Evolutionary conservation across 2,888 invertebrate species (phyloP), one percentile per base, ranked within the genome.

Genomic region (Pristionchus arcanus): DNA sequence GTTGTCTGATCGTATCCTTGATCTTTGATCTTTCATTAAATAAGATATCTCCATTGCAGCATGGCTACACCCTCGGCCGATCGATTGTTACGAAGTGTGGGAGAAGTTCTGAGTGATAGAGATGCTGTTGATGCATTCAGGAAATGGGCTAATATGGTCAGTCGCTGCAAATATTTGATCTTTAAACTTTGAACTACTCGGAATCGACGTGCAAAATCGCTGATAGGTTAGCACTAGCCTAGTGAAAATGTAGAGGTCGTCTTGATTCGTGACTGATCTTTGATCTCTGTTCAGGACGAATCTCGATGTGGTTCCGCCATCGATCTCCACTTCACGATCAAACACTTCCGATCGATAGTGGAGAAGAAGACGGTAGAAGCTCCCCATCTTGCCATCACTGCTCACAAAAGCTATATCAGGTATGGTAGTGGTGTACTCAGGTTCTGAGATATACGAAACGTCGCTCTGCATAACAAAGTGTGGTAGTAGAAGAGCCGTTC

Each of bases 361-460:
- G 89, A 81, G 34, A 34, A 81, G 77, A 53, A 37, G 42, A 13
- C 81, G 21, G 34, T 25, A n/a, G 77, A 89, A 7, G 89, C 77
- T 4, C 34, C 81, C 13, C 21, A 11, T 55, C 77, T 89, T 11
- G 89, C 89, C 16, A 42, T 89, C 34, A 19, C 21, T 34, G 81
- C 81, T 1, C 89, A 89, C 63, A 89, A 89, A 81, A 77, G n/a
- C 25, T 89, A 77, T 25, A 81, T 89, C 55, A 87, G 87, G 87
- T 87, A 71, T 68, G 68, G 87, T 66, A 71, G 71, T 59, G 3
- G 28, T 83, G 34, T 19, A 53, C 19, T 55, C 5, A 55, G 11
- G 2, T 63, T 25, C 25, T 63, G 63, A 25, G 5, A n/a, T 63
- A 25, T 63, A 2, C 63, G 9, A 63, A 63, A 63, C 63, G 63